Evolutionary conservation across 2,888 invertebrate species (phyloP), one percentile per base, ranked within the genome.

Genomic region (Drosophila neotestacea): DNA sequence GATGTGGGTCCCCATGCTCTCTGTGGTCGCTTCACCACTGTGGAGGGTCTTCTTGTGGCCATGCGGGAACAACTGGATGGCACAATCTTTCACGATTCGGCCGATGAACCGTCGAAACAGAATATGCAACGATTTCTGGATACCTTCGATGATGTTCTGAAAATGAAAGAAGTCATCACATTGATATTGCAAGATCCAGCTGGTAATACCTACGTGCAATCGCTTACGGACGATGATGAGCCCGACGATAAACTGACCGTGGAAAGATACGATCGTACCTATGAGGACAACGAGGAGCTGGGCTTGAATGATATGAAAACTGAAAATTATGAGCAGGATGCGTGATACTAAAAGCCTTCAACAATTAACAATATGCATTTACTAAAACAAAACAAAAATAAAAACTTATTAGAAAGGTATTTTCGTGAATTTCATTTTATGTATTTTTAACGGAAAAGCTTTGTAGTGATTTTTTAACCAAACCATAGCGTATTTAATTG

Each of bases 271-370:
- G 96, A 96, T 63, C 94, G 99, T 51, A 94, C 93, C 0, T 96
- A 94, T 88, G 98, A 99, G 7, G 98, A 99, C 91, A 98, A 99
- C 90, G 99, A 99, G 64, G 97, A 97, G 58, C 93, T 99, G 1
- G 99, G 99, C 0, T 92, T 99, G 27, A 98, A 98, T 90, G 98
- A 99, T 91, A 98, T 99, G 95, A 97, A 97, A 92, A 97, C 97
- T 0, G 98, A 98, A 85, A 95, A 96, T 85, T 98, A 98, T 48
- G 81, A 81, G 63, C 56, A 84, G 56, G 44, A 68, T 16, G 63
- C 77, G 77, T 88, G 80, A 85, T 82, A 51, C 11, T 10, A 47
- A 32, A 32, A 34, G 28, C 7, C 7, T 10, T 30, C 10, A 28
- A 47, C 10, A 30, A 22, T 16, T 11, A 50, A 46, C n/a, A 41